Percentiles rank a stretch among this genome's conserved stretches.
These are phyloP conservation scores for Liopterus haemorrhoidalis DNA, from an alignment of 2,888 invertebrate species.

Conservation along the genomic window DNA sequence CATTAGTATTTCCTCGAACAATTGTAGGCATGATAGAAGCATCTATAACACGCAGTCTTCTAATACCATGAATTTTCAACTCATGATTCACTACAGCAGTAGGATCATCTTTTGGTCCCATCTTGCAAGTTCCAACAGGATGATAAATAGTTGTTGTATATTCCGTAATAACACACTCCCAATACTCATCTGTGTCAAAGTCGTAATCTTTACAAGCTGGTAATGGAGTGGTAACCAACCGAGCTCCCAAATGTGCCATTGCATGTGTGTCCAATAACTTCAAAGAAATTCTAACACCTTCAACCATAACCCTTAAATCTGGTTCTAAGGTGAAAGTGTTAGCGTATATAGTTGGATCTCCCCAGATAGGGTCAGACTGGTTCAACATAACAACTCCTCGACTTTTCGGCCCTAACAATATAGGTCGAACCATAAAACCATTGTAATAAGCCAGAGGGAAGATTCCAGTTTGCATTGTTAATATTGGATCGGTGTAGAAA, in stretches of 20 bases:
- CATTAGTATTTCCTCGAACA: slow-evolving; percentile 47
- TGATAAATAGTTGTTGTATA: slow-evolving; percentile 68
- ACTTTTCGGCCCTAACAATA: slow-evolving; percentile 58
- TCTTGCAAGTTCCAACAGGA: slow-evolving; percentile 64
- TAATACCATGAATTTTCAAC: slow-evolving; percentile 58
- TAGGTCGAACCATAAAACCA: slow-evolving; percentile 56
- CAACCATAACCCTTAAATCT: slow-evolving; percentile 57
- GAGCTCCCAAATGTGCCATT: slow-evolving; percentile 53
- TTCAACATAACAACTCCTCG: slow-evolving; percentile 59
- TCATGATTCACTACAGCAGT: slow-evolving; percentile 61
- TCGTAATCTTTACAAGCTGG: slow-evolving; percentile 52
- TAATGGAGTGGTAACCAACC: slow-evolving; percentile 52
- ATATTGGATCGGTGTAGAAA: slow-evolving; percentile 53
- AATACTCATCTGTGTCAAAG: slow-evolving; percentile 62
- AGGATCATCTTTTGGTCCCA: slow-evolving; percentile 58
- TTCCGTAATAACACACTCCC: slow-evolving; percentile 57
- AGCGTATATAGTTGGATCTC: slow-evolving; percentile 67
- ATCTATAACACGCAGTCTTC: slow-evolving; percentile 60
- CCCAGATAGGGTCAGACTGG: slow-evolving; percentile 62
- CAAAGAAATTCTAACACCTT: slow-evolving; percentile 55
- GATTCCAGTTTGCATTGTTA: slow-evolving; percentile 42
- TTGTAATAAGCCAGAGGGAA: slow-evolving; percentile 58
- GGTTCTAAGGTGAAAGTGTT: slow-evolving; percentile 59
- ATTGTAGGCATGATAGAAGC: slow-evolving; percentile 62
- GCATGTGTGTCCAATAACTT: slow-evolving; percentile 55